A percentile compares a stretch with the other conserved stretches of the same genome.
Evolutionary conservation across 2,113 vertebrate species (phyloP).

Genomic region (Elephas maximus): DNA sequence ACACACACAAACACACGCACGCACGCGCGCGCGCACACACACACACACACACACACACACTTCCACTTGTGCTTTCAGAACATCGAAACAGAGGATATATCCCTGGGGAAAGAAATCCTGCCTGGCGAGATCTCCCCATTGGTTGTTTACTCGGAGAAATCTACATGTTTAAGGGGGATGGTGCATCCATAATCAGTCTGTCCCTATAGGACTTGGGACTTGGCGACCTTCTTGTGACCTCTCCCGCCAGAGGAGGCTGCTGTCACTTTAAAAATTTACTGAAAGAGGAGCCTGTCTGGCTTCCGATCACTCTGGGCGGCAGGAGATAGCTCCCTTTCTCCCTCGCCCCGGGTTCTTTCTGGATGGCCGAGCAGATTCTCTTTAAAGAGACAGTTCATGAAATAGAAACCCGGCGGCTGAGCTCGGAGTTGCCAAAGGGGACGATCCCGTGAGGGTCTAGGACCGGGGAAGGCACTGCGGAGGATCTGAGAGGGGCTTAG

Average conservation of each 20-base stretch:
- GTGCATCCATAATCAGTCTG: slow-evolving; percentile 87
- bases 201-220: slow-evolving; percentile 88
- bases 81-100: slow-evolving; percentile 79
- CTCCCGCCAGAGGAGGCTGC: slow-evolving; percentile 92
- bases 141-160: slow-evolving; percentile 84
- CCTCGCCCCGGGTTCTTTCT: slow-evolving; percentile 80
- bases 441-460: slow-evolving; percentile 81
- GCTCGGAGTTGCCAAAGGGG: slow-evolving; percentile 80
- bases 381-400: slow-evolving; percentile 89
- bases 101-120: slow-evolving; percentile 84
- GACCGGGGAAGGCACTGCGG: slow-evolving; percentile 43
- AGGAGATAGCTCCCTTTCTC: slow-evolving; percentile 85
- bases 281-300: slow-evolving; percentile 90
- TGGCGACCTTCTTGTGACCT: slow-evolving; percentile 95
- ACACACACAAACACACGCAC: neutral
- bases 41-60: slow-evolving; percentile 1
- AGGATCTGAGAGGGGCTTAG: slow-evolving; percentile 42
- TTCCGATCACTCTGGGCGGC: slow-evolving; percentile 88
- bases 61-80: slow-evolving; percentile 66
- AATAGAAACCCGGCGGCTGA: slow-evolving; percentile 84
- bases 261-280: slow-evolving; percentile 95
- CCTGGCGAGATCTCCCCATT: slow-evolving; percentile 82
- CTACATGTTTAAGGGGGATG: slow-evolving; percentile 85
- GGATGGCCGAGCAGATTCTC: slow-evolving; percentile 89
- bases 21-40: neutral